Percentiles rank a stretch among this genome's conserved stretches.
Conservation (phyloP, 2,797 vertebrate genomes). For the Danio aesculapii region DNA sequence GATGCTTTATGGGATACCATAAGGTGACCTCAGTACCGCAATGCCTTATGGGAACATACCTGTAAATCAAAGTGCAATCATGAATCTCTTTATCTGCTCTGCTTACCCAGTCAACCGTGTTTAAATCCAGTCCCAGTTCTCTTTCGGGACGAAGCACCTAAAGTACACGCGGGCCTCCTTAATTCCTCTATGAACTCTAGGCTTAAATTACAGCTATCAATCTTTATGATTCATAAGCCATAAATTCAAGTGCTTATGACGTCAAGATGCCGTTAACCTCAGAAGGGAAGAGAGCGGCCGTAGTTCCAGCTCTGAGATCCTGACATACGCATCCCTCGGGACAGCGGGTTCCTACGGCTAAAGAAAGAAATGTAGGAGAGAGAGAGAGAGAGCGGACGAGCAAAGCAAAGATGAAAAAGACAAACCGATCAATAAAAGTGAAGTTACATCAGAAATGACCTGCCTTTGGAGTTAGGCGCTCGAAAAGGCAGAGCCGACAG, state of each 20-base stretch:
- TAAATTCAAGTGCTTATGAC: slow-evolving; percentile 28
- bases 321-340: slow-evolving; percentile 26
- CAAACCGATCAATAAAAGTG: slow-evolving; percentile 38
- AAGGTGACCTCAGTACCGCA: background rate
- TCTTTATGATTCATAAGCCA: slow-evolving; percentile 33
- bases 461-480: slow-evolving; percentile 16
- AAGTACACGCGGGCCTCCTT: background rate
- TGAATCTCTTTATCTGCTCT: slow-evolving; percentile 5
- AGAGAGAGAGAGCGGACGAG: background rate
- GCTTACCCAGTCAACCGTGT: slow-evolving; percentile 16
- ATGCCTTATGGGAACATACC: slow-evolving; percentile 12
- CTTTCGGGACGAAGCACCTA: slow-evolving; percentile 5
- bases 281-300: background rate
- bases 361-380: background rate
- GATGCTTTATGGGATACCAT: background rate
- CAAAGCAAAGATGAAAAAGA: slow-evolving; percentile 27
- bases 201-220: slow-evolving; percentile 10
- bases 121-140: slow-evolving; percentile 24
- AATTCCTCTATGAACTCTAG: background rate
- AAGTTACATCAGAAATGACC: slow-evolving; percentile 38
- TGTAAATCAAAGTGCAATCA: slow-evolving; percentile 23
- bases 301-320: slow-evolving; percentile 18
- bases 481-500: slow-evolving; percentile 21
- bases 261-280: slow-evolving; percentile 15
- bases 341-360: background rate